Evolutionary conservation across 2,113 vertebrate species (phyloP).

Genomic region (Oenanthe melanoleuca): DNA sequence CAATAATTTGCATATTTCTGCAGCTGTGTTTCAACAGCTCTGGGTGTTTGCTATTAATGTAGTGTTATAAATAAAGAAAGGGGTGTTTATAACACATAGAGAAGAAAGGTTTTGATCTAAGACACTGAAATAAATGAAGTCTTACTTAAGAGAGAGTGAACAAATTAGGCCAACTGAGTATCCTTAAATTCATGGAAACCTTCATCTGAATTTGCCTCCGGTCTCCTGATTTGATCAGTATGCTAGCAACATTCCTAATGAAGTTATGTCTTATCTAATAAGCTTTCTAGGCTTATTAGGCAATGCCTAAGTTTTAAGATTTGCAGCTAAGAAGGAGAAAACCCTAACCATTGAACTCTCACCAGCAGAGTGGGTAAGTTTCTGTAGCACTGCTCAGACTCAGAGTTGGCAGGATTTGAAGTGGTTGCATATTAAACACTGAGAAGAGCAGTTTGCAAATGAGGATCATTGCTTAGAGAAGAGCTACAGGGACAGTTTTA

Average conservation of each 20-base stretch:
- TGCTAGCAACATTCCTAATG: slow-evolving; percentile 7
- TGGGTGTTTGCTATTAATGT: not conserved
- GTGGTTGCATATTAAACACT: not conserved
- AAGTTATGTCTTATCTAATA: slow-evolving; percentile 7
- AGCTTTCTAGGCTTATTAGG: slow-evolving; percentile 11
- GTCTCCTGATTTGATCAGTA: slow-evolving; percentile 9
- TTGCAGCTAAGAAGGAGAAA: not conserved
- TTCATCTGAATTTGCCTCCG: not conserved
- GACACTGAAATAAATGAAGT: not conserved
- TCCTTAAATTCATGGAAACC: not conserved
- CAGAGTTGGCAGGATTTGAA: not conserved
- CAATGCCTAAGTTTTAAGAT: not conserved
- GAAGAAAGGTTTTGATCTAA: not conserved
- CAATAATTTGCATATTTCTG: not conserved
- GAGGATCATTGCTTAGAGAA: not conserved
- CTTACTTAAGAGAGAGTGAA: not conserved
- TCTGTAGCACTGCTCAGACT: not conserved
- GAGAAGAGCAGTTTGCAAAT: not conserved
- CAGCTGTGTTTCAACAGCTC: not conserved
- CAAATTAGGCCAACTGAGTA: not conserved
- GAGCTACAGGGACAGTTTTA: not conserved
- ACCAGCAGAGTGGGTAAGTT: not conserved
- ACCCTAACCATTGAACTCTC: not conserved
- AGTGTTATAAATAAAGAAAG: not conserved
- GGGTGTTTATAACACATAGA: not conserved